Evolutionary conservation across 2,888 invertebrate species (phyloP).

Genomic region (Orthosia incerta): DNA sequence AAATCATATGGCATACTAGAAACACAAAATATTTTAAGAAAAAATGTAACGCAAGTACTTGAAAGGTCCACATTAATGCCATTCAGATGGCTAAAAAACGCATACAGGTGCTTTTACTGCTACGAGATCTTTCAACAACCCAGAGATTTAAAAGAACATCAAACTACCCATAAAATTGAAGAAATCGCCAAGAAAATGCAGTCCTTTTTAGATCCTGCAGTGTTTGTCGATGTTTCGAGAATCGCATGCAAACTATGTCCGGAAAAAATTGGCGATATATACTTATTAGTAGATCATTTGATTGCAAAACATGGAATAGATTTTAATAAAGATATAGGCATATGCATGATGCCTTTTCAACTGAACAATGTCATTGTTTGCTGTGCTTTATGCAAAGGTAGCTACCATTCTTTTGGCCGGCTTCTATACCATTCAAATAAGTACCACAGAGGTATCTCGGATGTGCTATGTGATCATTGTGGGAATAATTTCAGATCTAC

Average conservation of each 20-base stretch:
- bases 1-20: slow-evolving; percentile 23
- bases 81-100: slow-evolving; percentile 72
- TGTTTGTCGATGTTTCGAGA: slow-evolving; percentile 71
- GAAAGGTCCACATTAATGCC: slow-evolving; percentile 68
- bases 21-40: slow-evolving; percentile 59
- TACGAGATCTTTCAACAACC: slow-evolving; percentile 72
- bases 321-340: slow-evolving; percentile 65
- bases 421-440: slow-evolving; percentile 71
- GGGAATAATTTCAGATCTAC: slow-evolving; percentile 68
- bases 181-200: slow-evolving; percentile 66
- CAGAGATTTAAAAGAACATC: slow-evolving; percentile 71
- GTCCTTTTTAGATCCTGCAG: slow-evolving; percentile 68
- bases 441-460: slow-evolving; percentile 62
- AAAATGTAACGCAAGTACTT: slow-evolving; percentile 71
- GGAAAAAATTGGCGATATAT: slow-evolving; percentile 59
- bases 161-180: slow-evolving; percentile 58
- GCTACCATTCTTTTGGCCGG: slow-evolving; percentile 67
- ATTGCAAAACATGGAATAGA: slow-evolving; percentile 62
- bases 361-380: slow-evolving; percentile 67
- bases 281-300: slow-evolving; percentile 70
- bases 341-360: slow-evolving; percentile 69
- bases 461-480: slow-evolving; percentile 72
- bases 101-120: slow-evolving; percentile 76
- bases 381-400: slow-evolving; percentile 69
- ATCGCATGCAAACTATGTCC: slow-evolving; percentile 70